Evolutionary conservation across 1,140 invertebrate genomes (phyloP), one percentile per base, ranked within the genome.

Genomic region (Drosophila seguyi): DNA sequence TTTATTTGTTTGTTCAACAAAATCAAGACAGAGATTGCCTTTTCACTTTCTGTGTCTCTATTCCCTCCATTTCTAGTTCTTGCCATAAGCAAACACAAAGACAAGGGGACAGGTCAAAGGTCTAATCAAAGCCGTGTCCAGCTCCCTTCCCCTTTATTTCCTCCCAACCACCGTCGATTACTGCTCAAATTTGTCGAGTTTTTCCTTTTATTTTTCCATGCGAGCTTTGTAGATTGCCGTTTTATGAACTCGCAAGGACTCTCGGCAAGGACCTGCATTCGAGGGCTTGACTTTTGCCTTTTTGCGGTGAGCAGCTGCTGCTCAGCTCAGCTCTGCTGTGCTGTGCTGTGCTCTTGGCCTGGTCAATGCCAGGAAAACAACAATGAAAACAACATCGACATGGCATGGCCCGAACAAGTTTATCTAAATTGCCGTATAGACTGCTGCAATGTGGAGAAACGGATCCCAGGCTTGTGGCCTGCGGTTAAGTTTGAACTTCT

Each of bases 341-440:
- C 25, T 25, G 25, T 62, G 34, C 42, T 3, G 6, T 29, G 20
- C 47, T 84, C 41, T 61, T 61, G 59, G 65, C 47, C 62, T 73
- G 52, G 81, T 81, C 81, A 84, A 84, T 71, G 81, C 58, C 77
- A 61, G 59, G 58, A 71, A 50, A 76, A 42, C 50, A 72, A 59
- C 39, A 78, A 25, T 36, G 45, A 58, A 42, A 67, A 57, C 31
- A 80, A 57, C 60, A 68, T 38, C 53, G 52, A 57, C 75, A 62
- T 50, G 56, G 62, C 41, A 29, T 25, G 47, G 25, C 77, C 72
- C 58, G 57, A 90, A 88, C 84, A 87, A 87, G 84, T 88, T 88
- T 88, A 88, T 88, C 84, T 88, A 88, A 90, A 88, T 88, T 88
- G 84, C 75, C 76, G 68, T 80, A 86, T 79, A 81, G 68, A 79